Conservation (phyloP, 2,888 invertebrate genomes). For the Lithophane semibrunnea region DNA sequence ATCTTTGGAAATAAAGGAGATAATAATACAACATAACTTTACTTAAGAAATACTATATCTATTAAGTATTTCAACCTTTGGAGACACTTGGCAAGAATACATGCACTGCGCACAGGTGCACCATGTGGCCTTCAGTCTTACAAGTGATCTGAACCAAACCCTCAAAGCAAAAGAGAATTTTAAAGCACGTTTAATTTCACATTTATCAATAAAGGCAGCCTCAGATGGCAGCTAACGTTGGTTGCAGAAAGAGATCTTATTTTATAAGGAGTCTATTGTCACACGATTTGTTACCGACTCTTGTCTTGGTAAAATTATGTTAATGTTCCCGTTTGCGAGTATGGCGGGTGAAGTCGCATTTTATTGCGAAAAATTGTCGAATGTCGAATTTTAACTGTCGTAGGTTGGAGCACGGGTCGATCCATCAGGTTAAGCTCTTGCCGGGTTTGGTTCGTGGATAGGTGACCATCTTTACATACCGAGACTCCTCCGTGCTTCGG, state of each 20-base stretch:
- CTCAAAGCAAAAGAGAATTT: neutral
- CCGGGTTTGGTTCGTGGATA: too few species aligned
- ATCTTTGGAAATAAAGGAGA: too few species aligned
- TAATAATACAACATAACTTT: too few species aligned
- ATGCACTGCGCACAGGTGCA: too few species aligned
- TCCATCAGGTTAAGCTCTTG: too few species aligned
- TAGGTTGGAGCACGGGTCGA: too few species aligned
- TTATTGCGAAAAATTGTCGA: constrained; percentile 37
- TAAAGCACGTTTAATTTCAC: neutral
- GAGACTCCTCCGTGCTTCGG: too few species aligned
- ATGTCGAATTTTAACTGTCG: constrained; percentile 30
- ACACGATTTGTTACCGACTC: constrained; percentile 42
- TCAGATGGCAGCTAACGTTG: constrained; percentile 4
- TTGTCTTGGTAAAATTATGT: constrained; percentile 48
- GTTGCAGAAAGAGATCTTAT: constrained; percentile 38
- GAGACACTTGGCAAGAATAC: too few species aligned
- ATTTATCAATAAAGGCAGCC: constrained; percentile 8
- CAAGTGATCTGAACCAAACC: neutral
- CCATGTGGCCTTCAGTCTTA: too few species aligned
- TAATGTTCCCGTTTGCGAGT: constrained; percentile 48
- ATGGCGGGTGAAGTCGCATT: constrained; percentile 19
- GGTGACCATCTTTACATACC: too few species aligned
- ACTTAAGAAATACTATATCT: too few species aligned
- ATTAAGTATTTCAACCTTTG: too few species aligned
- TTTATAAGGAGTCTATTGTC: constrained; percentile 43